Base-by-base conservation (phyloP, 2,797 vertebrate species). In the Cuculus canorus region DNA sequence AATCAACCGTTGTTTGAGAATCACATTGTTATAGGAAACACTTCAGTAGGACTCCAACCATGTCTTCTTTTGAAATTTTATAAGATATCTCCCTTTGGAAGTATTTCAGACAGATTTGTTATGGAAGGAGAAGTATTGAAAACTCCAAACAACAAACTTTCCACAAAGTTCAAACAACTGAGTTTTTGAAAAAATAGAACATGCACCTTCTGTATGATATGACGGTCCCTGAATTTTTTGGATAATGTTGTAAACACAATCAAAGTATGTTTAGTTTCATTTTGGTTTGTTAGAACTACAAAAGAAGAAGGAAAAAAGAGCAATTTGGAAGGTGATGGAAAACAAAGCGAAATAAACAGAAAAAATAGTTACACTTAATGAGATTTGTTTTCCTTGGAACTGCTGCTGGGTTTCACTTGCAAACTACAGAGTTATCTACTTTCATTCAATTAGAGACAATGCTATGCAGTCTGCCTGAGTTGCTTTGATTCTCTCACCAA, bases 401-500 rank as follows among this genome's bases (percentile, higher is more conserved):
- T 4, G 65, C 89, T 96, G 79, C 81, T 95, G 83, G 70, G 77
- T 94, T 96, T 95, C 73, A 90, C 83, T 95, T 96, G 93, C 93
- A 93, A 96, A 92, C 95, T 91, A 91, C 87, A 86, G 90, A 91
- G 66, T 93, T 96, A 96, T 96, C 96, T 92, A 21, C 83, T 96
- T 94, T 95, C 94, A 95, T 92, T 96, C 89, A 95, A 94, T 97
- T 93, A 96, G 85, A 92, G 80, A 95, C 96, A 96, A 95, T 95
- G 90, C 86, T 79, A 41, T 84, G 93, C 94, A 96, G 93, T 95
- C 93, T 92, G 45, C 65, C 70, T 86, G 71, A 93, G 73, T 47
- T 75, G 83, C 88, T 96, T 95, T 88, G 92, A 94, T 92, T 92
- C 86, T 93, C 90, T 86, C 82, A 87, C 78, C 66, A 92, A 95